These are phyloP conservation scores for Pseudopipra pipra DNA, from an alignment of 2,113 vertebrate genomes.

Conservation along the genomic window DNA sequence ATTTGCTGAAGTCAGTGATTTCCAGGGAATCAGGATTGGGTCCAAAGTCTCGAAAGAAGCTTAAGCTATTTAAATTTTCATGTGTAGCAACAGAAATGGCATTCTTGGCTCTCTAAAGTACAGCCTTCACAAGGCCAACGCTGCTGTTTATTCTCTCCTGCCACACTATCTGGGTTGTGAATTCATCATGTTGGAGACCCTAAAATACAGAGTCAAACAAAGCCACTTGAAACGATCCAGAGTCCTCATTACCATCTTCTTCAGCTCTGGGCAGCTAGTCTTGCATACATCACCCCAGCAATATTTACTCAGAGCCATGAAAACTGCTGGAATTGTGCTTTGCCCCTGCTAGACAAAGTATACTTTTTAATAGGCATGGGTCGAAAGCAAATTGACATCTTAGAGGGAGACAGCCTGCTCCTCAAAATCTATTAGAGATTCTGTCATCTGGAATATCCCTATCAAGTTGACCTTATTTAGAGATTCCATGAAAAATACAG, in stretches of 20 bases:
- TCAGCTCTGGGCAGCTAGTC: background rate
- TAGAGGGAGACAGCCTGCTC: conserved; percentile 48
- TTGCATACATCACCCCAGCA: conserved; percentile 36
- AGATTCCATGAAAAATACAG: conserved; percentile 72
- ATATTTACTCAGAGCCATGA: conserved; percentile 14
- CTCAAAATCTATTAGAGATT: conserved; percentile 71
- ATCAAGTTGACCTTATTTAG: conserved; percentile 71
- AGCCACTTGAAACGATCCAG: conserved; percentile 28
- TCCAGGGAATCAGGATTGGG: background rate
- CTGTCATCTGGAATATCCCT: conserved; percentile 68
- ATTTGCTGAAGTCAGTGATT: background rate
- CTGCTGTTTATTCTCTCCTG: conserved; percentile 17
- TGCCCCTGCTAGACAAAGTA: conserved; percentile 11
- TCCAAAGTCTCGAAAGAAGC: conserved; percentile 45
- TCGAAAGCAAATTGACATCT: conserved; percentile 68
- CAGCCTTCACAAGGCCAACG: background rate
- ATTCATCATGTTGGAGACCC: conserved; percentile 27
- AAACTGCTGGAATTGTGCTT: conserved; percentile 13
- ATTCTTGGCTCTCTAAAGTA: conserved; percentile 31
- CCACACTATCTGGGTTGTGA: background rate
- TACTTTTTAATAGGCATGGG: conserved; percentile 50
- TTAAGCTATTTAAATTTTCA: conserved; percentile 37
- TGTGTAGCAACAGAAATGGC: conserved; percentile 11
- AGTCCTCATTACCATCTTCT: conserved; percentile 21
- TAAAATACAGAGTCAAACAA: conserved; percentile 47